A percentile compares a stretch with the other conserved stretches of the same genome.
Evolutionary conservation across 2,113 vertebrate species (phyloP).

Genomic region (Oreochromis tanganicae): DNA sequence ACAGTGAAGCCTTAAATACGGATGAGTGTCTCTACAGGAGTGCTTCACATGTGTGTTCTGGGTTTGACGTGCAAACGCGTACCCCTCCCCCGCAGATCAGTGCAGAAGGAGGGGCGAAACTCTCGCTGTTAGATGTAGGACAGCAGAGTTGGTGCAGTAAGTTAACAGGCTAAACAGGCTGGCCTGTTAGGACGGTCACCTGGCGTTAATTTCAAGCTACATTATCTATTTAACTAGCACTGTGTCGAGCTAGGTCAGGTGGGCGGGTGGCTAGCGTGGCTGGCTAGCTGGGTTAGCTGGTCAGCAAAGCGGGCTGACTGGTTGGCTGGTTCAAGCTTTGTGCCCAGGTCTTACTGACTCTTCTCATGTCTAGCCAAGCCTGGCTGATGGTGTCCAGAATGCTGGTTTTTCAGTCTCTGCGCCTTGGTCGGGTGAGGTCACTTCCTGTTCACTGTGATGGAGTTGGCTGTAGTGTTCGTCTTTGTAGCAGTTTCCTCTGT

Average conservation of each 20-base stretch:
- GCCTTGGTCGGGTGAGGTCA: constrained; percentile 23
- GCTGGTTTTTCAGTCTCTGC: constrained; percentile 20
- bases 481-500: constrained; percentile 21
- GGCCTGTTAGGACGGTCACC: background rate
- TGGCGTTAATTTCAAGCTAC: constrained; percentile 35
- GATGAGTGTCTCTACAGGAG: background rate
- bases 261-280: constrained; percentile 12
- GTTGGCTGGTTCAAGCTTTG: constrained; percentile 32
- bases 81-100: background rate
- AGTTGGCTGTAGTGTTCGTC: constrained; percentile 47
- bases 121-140: background rate
- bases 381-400: background rate
- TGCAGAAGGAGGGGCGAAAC: background rate
- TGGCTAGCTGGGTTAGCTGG: background rate
- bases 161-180: background rate
- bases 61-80: background rate
- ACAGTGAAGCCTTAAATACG: constrained; percentile 3
- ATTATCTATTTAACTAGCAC: background rate
- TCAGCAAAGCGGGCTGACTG: constrained; percentile 17
- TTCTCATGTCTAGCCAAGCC: constrained; percentile 1
- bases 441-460: constrained; percentile 49
- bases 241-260: constrained; percentile 6
- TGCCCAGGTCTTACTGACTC: background rate
- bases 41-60: background rate
- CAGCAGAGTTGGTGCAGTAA: background rate